Evolutionary conservation across 2,797 vertebrate species (phyloP), one percentile per base, ranked within the genome.

Genomic region (Bovichtus variegatus): DNA sequence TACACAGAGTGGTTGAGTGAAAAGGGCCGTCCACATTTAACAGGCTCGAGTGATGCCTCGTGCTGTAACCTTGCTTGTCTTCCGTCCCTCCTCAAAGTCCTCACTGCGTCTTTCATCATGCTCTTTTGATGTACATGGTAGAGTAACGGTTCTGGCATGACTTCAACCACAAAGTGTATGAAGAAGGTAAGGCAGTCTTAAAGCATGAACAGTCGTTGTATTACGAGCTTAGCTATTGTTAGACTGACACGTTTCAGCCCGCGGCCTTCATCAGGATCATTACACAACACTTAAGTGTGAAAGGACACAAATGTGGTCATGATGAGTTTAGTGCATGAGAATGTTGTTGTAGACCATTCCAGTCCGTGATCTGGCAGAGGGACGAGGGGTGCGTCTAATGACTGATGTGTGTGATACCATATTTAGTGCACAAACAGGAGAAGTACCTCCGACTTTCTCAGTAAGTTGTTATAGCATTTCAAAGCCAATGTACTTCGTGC

Each of bases 51-150:
- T 71, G 80, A 85, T 73, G 83, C 79, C 81, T 76, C 18, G n/a
- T 74, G 74, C 61, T 76, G 74, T 89, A 84, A 88, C 81, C 82
- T 85, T 72, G 76, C 71, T 78, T 64, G 76, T 83, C 77, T 86
- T 74, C 67, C 40, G 58, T 71, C 51, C 61, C 41, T 76, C 61
- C 62, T 85, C 58, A 36, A 74, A 63, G 72, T 76, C 58, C 31
- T 51, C 78, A 1, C 58, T 4, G 1, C 31, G 49, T 61, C 63
- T 81, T 81, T 75, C 71, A 76, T 84, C 74, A 18, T 12, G 15
- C 3, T 49, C 65, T 58, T 84, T 87, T 81, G 67, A 81, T 72
- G 69, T 47, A 18, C 10, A 16, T n/a, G 29, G 23, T n/a, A 10
- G 27, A 68, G 31, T 13, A 9, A 15, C 6, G 25, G 19, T n/a